phyloP scores from a whole-genome alignment of 2,888 invertebrate species.

The Hyalella azteca region DNA sequence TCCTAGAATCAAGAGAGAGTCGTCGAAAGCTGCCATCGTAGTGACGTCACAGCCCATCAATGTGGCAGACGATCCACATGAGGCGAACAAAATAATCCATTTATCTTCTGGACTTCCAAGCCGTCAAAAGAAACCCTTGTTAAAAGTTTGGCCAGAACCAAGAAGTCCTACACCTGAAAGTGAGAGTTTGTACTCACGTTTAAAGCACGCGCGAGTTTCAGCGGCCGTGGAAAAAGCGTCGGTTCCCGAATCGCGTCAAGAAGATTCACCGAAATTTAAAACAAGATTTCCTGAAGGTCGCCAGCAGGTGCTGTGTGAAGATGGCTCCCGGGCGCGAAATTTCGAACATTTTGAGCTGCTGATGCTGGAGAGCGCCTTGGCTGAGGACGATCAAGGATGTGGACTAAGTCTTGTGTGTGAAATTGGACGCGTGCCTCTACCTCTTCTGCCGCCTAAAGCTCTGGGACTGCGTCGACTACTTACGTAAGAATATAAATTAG shows the following conservation, averaged over 20 bases:
- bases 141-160: neutral
- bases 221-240: neutral
- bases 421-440: neutral
- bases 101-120: neutral
- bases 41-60: constrained; percentile 8
- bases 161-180: neutral
- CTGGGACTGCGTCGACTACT: neutral
- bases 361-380: constrained; percentile 16
- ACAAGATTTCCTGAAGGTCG: neutral
- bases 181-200: neutral
- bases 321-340: neutral
- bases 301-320: neutral
- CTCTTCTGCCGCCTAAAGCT: constrained; percentile 10
- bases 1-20: neutral
- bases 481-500: neutral
- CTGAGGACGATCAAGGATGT: constrained; percentile 3
- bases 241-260: neutral
- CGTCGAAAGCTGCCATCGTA: neutral
- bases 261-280: neutral
- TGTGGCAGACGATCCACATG: neutral
- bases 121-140: neutral
- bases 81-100: neutral
- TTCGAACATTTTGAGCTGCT: constrained; percentile 7
- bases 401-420: constrained; percentile 11
- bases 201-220: neutral